A percentile compares a stretch with the other conserved stretches of the same genome.
These are phyloP conservation scores for Polypterus senegalus DNA, from an alignment of 2,113 vertebrate genomes.

Conservation along the genomic window DNA sequence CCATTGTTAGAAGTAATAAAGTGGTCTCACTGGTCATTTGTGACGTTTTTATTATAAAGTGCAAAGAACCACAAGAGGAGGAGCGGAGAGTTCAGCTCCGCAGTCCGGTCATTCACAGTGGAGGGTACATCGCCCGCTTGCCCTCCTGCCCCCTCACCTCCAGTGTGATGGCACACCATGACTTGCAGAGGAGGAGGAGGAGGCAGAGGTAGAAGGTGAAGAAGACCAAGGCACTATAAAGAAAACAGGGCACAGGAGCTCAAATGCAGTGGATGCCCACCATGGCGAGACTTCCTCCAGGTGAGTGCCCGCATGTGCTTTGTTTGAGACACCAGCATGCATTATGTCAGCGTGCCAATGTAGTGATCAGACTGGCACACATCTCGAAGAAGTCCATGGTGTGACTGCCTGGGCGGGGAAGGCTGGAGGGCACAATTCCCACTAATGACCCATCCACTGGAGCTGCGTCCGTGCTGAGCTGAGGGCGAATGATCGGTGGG, in stretches of 20 bases:
- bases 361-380: slow-evolving; percentile 94
- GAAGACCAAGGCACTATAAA: slow-evolving; percentile 5
- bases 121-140: no score
- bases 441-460: slow-evolving; percentile 55
- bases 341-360: slow-evolving; percentile 71
- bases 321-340: background rate
- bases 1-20: no score
- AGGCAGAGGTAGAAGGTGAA: slow-evolving; percentile 19
- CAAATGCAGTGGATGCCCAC: background rate
- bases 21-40: slow-evolving; percentile 7
- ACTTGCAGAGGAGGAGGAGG: slow-evolving; percentile 43
- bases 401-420: slow-evolving; percentile 78
- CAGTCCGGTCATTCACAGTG: no score
- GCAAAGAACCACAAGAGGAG: slow-evolving; percentile 50
- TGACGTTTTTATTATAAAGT: slow-evolving; percentile 61
- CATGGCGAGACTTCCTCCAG: slow-evolving; percentile 14
- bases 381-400: slow-evolving; percentile 99
- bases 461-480: slow-evolving; percentile 75
- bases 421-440: slow-evolving; percentile 49
- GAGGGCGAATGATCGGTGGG: slow-evolving; percentile 49
- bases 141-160: no score
- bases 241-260: background rate
- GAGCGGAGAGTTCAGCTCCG: no score
- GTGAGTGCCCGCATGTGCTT: background rate
- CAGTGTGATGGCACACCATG: slow-evolving; percentile 34